Base-by-base conservation (phyloP, 1,140 invertebrate species). In the Fopius arisanus region DNA sequence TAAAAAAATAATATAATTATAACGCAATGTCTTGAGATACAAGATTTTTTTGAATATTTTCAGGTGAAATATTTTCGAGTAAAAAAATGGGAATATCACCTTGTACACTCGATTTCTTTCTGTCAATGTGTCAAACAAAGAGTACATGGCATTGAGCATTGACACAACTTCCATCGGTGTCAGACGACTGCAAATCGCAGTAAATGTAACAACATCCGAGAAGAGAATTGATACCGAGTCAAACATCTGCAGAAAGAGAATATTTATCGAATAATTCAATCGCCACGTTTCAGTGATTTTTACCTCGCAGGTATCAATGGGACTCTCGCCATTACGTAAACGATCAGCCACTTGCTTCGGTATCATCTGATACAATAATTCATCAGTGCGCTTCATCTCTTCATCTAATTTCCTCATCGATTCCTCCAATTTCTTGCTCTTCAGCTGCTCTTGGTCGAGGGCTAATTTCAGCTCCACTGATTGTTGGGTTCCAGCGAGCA, bases 291-390 rank as follows among this genome's bases (percentile, higher is more conserved):
- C 54, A n/a, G n/a, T n/a, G n/a, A n/a, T n/a, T n/a, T 67, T 48
- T 7, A 98, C 97, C 91, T 99, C 95, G 85, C 96, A 98, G 26
- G 97, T 98, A 78, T 97, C 95, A 48, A 98, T 96, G 0, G 96
- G 94, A 81, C 95, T 96, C 86, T 97, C 96, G 26, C 98, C 97
- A 68, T 94, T 94, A 73, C 97, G 88, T 19, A 99, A 88, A 72
- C 96, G 90, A 87, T 98, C 96, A 0, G 97, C 97, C 0, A 98
- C 96, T 85, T 96, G 94, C 87, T 98, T 98, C 5, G 97, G 98
- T 89, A 99, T 98, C 97, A 99, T 98, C 88, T 99, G 97, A 86
- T 99, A 99, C 0, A 99, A 87, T 0, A 99, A 88, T 76, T 98
- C 96, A 82, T 99, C 97, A 0, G 97, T 99, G 71, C 96, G 90